Percentiles rank a stretch among this genome's conserved stretches.
Evolutionary conservation across 2,113 vertebrate genomes (phyloP).

Genomic region (Periophthalmus modestus): DNA sequence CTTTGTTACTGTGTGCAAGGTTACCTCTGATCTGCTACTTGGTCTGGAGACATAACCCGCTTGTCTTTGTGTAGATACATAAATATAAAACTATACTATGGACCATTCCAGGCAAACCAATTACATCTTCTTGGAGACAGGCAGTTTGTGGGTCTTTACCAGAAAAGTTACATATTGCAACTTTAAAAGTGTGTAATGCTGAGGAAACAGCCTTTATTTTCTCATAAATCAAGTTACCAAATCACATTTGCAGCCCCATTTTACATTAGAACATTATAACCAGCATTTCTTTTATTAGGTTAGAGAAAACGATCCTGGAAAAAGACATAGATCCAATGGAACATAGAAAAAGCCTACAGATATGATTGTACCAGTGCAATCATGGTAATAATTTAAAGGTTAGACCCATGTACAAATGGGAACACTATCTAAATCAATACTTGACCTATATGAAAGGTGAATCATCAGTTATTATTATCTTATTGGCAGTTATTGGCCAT

Average conservation of each 20-base stretch:
- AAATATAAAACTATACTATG: too few species aligned
- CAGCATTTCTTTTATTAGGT: background rate
- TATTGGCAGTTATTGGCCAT: constrained; percentile 10
- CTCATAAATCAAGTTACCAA: background rate
- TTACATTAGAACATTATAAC: background rate
- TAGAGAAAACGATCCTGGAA: background rate
- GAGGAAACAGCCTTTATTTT: background rate
- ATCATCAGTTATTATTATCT: constrained; percentile 8
- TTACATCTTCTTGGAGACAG: too few species aligned
- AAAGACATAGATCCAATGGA: background rate
- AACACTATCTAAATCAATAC: background rate
- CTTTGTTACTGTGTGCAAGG: too few species aligned
- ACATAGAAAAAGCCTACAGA: background rate
- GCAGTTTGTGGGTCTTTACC: too few species aligned
- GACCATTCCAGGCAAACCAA: too few species aligned
- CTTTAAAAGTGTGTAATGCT: too few species aligned
- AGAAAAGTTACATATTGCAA: too few species aligned
- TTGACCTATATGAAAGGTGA: background rate
- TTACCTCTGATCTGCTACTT: too few species aligned
- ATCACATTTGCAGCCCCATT: background rate
- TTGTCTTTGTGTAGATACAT: too few species aligned
- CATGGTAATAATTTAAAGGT: constrained; percentile 11
- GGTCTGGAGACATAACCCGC: too few species aligned
- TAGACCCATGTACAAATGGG: constrained; percentile 2
- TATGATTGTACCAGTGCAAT: constrained; percentile 3